These are phyloP conservation scores for Istiophorus platypterus DNA, from an alignment of 2,113 vertebrate species.

Conservation along the genomic window DNA sequence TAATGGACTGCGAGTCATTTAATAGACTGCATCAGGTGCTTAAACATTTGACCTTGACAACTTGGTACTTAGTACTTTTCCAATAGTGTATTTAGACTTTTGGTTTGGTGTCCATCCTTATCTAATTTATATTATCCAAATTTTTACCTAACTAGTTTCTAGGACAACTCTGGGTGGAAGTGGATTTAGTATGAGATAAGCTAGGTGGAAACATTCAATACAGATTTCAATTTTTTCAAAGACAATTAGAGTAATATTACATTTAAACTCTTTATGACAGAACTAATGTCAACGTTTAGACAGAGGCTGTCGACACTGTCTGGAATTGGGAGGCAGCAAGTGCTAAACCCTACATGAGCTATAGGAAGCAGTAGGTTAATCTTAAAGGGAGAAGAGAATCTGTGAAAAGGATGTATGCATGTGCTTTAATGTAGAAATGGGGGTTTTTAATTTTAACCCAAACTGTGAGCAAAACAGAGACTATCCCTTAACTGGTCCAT, in stretches of 20 bases:
- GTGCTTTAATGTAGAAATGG: not conserved
- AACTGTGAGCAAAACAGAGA: not conserved
- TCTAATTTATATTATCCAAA: not conserved
- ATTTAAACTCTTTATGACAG: not conserved
- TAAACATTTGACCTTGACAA: too few relatives aligned
- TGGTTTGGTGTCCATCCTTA: not conserved
- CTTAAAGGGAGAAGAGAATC: not conserved
- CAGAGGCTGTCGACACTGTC: conserved; percentile 4
- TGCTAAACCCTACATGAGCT: not conserved
- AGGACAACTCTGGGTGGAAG: not conserved
- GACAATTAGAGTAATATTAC: not conserved
- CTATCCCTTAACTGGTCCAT: not conserved
- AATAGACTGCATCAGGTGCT: too few relatives aligned
- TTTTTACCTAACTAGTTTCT: not conserved
- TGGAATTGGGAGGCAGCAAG: not conserved
- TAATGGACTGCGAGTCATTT: too few relatives aligned
- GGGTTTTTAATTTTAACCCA: not conserved
- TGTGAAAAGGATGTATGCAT: not conserved
- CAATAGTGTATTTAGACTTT: not conserved
- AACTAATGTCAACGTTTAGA: not conserved
- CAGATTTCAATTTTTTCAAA: not conserved
- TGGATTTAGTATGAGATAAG: not conserved
- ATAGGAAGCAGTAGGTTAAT: not conserved
- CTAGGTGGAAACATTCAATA: too few relatives aligned
- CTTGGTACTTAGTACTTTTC: not conserved